Evolutionary conservation across 1,140 invertebrate genomes (phyloP), one percentile per base, ranked within the genome.

Genomic region (Hyphantria cunea): DNA sequence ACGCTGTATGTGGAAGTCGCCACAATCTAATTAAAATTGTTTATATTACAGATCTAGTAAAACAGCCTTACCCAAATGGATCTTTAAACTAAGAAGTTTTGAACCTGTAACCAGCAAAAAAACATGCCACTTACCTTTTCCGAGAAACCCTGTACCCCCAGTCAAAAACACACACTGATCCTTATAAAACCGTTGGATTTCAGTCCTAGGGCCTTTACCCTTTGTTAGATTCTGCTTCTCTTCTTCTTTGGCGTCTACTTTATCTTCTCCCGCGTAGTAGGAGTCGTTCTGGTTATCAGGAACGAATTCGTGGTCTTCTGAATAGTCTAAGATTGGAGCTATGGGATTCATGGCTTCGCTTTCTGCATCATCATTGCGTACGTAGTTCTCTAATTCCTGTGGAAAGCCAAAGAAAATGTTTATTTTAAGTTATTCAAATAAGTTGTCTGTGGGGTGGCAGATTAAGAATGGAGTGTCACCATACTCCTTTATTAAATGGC

Each of bases 131-230:
- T 87, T 74, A 92, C 91, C 93, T 92, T 96, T 96, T 10, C 96
- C 96, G 82, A 96, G 92, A 86, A 96, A 96, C 61, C 96, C 96
- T n/a, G 95, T 96, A 12, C 92, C 94, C 49, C 94, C 94, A 12
- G 94, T 94, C 69, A 95, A 85, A 76, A 97, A 95, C 58, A 95
- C 90, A 78, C 88, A 89, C 79, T 93, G 92, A 56, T 92, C 91
- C 60, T 92, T 92, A 77, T 93, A 95, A 81, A 94, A 95, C 58
- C 86, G 77, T 64, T 92, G 91, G 54, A 95, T 93, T 31, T 82
- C 84, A 0, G 87, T 86, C 31, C 50, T 77, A 0, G 74, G 47
- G 0, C 75, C 82, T 70, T 82, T 89, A 89, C 86, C 86, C 84
- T 89, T 87, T 0, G 79, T 90, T 0, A 90, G 70, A 6, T 69